Conservation (phyloP, 2,113 vertebrate genomes). For the Hydrochoerus hydrochaeris region DNA sequence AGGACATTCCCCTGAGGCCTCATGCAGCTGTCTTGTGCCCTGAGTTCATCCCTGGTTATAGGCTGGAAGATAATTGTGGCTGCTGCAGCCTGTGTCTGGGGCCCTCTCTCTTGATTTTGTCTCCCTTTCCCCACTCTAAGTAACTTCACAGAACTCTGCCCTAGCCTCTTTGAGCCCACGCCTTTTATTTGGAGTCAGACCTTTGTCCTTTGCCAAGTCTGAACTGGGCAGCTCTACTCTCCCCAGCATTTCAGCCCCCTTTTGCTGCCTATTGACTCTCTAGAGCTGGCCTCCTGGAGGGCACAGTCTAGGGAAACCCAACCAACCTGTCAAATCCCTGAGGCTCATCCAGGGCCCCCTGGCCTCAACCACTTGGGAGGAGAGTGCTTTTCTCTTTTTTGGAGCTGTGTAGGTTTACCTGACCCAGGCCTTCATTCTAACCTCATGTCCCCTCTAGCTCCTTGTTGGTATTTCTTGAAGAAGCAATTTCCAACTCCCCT, state of each 20-base stretch:
- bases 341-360: neutral
- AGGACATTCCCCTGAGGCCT: neutral
- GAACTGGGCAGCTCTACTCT: neutral
- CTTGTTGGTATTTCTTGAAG: neutral
- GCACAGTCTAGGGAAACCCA: neutral
- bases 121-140: neutral
- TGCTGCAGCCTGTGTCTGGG: neutral
- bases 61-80: neutral
- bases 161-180: neutral
- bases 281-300: neutral
- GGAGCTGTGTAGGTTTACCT: neutral
- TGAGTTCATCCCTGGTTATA: neutral
- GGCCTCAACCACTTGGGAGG: neutral
- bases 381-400: neutral
- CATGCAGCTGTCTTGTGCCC: neutral
- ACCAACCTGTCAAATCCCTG: neutral
- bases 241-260: slow-evolving; percentile 41
- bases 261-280: neutral
- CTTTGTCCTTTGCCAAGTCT: neutral
- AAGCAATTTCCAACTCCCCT: neutral
- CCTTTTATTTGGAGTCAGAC: slow-evolving; percentile 1
- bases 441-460: neutral
- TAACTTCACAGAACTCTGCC: neutral
- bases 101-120: neutral
- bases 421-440: neutral